phyloP scores from a whole-genome alignment of 2,888 invertebrate genomes.

The Drosophila mulleri region DNA sequence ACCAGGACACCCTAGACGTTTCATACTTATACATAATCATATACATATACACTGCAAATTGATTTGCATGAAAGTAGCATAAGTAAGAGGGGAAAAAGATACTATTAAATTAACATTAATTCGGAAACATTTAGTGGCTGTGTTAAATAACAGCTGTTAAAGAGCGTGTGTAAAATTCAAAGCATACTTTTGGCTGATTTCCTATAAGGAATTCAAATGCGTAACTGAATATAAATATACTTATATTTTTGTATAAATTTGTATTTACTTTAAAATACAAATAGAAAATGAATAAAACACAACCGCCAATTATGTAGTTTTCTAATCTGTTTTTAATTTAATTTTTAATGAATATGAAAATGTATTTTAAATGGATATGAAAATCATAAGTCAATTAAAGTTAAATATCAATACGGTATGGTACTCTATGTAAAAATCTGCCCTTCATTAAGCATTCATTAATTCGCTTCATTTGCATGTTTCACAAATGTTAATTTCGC shows the following conservation, averaged over 20 bases:
- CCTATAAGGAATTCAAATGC: neutral
- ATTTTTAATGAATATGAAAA: neutral
- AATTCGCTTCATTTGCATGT: slow-evolving; percentile 22
- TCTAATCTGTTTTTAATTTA: too few relatives aligned
- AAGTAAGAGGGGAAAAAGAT: too few relatives aligned
- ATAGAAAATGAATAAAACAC: neutral
- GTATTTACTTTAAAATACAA: neutral
- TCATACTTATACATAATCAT: too few relatives aligned
- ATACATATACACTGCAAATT: too few relatives aligned
- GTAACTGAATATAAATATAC: neutral
- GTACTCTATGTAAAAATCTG: neutral
- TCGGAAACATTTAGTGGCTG: neutral
- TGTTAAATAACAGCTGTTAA: neutral
- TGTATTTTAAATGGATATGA: neutral
- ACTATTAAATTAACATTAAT: neutral
- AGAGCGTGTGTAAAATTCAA: neutral
- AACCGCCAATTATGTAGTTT: neutral
- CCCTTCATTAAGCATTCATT: neutral
- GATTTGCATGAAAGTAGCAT: too few relatives aligned
- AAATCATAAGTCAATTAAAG: neutral
- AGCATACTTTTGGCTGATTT: slow-evolving; percentile 25
- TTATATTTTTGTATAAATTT: neutral
- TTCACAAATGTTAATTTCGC: slow-evolving; percentile 4
- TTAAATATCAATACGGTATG: neutral
- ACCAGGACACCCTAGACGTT: too few relatives aligned